Evolutionary conservation across 2,797 vertebrate genomes (phyloP), one percentile per base, ranked within the genome.

Genomic region (Apodemus agrarius): DNA sequence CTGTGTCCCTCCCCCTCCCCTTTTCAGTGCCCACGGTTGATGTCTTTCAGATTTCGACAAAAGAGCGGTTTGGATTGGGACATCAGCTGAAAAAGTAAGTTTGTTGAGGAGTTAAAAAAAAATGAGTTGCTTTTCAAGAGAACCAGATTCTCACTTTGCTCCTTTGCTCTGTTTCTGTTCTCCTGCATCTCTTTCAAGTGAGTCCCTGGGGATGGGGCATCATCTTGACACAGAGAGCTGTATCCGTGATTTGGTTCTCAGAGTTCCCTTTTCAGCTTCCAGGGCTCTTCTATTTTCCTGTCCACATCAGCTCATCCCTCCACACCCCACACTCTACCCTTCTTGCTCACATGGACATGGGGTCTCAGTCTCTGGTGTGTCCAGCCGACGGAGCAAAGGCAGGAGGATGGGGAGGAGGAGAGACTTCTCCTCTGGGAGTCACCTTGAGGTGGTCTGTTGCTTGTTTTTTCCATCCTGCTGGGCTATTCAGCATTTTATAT

Each of bases 21-120:
- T 97, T 92, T 98, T 1, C 98, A 99, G 99, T 99, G 98, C 99
- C 99, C 97, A 99, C 99, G 65, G 99, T 99, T 96, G 99, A 99
- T 97, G 99, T 99, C 92, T 99, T 99, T 99, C 99, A 99, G 98
- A 99, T 99, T 97, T 99, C 99, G 82, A 99, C 99, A 90, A 99
- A 99, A 98, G 99, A 99, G 94, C 98, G 99, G 95, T 99, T 99
- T 98, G 99, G 99, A 69, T 98, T 99, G 95, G 99, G 99, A 97
- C 99, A 99, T 98, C 99, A 99, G 96, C 98, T 99, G 93, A 99
- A 99, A 98, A 99, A 99, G 99, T 99, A 98, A 98, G 99, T 98
- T 93, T 88, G 65, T 10, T 13, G 24, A 85, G 93, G 84, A 37
- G 11, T 54, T 8, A 22, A 67, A 43, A 43, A 40, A 29, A 74